phyloP scores from a whole-genome alignment of 2,797 vertebrate genomes.

The Buphagus erythrorhynchus region DNA sequence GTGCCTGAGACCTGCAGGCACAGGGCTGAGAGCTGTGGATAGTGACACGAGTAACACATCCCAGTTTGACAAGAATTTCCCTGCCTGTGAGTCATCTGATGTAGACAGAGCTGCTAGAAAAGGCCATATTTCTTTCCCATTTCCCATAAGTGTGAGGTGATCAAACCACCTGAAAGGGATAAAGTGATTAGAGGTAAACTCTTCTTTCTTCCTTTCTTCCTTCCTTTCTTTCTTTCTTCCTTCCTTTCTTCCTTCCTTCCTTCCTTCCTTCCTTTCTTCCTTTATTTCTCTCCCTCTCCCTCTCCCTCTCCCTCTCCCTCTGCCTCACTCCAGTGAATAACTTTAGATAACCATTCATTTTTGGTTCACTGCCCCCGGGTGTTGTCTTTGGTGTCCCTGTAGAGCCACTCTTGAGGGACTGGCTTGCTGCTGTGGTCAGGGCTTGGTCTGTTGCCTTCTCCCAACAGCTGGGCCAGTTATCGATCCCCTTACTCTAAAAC shows the following conservation, averaged over 20 bases:
- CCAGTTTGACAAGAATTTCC: background rate
- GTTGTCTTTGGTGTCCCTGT: background rate
- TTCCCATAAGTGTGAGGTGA: background rate
- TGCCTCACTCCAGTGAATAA: background rate
- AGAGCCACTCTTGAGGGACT: background rate
- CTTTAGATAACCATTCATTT: background rate
- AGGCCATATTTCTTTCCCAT: background rate
- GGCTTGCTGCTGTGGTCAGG: background rate
- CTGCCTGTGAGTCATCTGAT: background rate
- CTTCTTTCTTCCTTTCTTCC: no score
- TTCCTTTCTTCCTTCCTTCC: background rate
- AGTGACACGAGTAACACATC: background rate
- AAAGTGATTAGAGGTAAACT: background rate
- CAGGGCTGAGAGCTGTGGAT: background rate
- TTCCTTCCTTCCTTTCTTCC: background rate
- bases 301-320: no score
- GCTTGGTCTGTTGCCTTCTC: background rate
- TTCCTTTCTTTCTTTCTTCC: no score
- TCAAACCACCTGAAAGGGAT: background rate
- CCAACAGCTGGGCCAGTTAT: background rate
- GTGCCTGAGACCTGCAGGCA: background rate
- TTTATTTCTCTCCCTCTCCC: no score
- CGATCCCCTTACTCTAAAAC: rapidly evolving
- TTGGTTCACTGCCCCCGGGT: background rate
- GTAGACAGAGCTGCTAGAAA: background rate